Evolutionary conservation across 2,113 vertebrate species (phyloP), one percentile per base, ranked within the genome.

Genomic region (Shinisaurus crocodilurus): DNA sequence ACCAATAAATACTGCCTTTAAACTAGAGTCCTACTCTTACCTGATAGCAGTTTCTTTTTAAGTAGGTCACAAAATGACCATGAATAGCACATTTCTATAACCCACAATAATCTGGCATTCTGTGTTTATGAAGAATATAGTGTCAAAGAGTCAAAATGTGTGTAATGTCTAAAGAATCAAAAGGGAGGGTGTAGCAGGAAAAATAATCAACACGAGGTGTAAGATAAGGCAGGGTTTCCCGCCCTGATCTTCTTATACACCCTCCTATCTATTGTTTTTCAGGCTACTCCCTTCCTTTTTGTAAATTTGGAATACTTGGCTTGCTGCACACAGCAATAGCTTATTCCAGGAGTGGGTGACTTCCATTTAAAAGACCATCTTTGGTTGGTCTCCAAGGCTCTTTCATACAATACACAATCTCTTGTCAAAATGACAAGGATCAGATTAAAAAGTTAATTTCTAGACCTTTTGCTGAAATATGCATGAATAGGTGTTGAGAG

Each of bases 81-180:
- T 88, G 82, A 91, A 92, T 77, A 23, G 27, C 82, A 81, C 45
- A 74, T 43, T 82, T 91, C 70, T 86, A 12, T n/a, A 83, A 16
- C 34, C 27, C 89, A 70, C 60, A 48, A 25, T 87, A 69, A 18
- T 77, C 65, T 87, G 87, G 2, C 48, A 60, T 37, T 80, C 82
- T 72, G 50, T 10, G 34, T 5, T 45, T 91, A n/a, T 34, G 25
- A 86, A 85, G 79, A 85, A 69, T 45, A 50, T 37, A 13, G n/a
- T 67, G 82, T 90, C 89, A 90, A 84, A 90, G 37, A 86, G 82
- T 90, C 57, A 94, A 94, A 95, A 86, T 37, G 5, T 91, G 79
- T 10, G 80, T 75, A 91, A 67, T 23, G 57, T 50, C 91, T 0
- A 0, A 25, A 18, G 76, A 94, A 91, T 77, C 45, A 89, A 63